Evolutionary conservation across 2,113 vertebrate genomes (phyloP).

Genomic region (Agelaius tricolor): DNA sequence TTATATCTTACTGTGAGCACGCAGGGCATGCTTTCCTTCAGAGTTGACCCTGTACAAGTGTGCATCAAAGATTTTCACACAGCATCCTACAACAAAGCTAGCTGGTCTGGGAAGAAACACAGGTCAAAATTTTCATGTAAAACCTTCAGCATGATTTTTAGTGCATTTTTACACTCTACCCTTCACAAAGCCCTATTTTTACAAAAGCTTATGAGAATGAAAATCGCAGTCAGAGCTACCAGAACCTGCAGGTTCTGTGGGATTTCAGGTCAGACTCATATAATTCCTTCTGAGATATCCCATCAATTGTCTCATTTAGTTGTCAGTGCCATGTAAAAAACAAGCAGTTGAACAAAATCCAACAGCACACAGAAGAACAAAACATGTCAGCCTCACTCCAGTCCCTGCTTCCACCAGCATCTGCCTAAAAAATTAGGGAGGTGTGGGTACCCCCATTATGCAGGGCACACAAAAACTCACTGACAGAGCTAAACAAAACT

Average conservation of each 20-base stretch:
- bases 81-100: background rate
- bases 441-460: rapidly evolving
- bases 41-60: no score
- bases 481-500: background rate
- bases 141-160: background rate
- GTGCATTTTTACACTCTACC: background rate
- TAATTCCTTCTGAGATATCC: background rate
- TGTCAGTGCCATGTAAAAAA: background rate
- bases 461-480: background rate
- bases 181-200: background rate
- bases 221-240: background rate
- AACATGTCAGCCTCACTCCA: background rate
- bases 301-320: background rate
- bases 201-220: background rate
- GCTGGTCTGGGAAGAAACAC: background rate
- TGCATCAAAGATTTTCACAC: background rate
- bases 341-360: background rate
- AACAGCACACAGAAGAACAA: background rate
- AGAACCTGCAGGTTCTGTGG: background rate
- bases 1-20: background rate
- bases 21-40: background rate
- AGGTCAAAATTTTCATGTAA: background rate
- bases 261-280: background rate
- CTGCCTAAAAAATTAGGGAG: background rate
- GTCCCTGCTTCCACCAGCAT: background rate